Evolutionary conservation across 2,113 vertebrate species (phyloP), one percentile per base, ranked within the genome.

Genomic region (Zosterops borbonicus): DNA sequence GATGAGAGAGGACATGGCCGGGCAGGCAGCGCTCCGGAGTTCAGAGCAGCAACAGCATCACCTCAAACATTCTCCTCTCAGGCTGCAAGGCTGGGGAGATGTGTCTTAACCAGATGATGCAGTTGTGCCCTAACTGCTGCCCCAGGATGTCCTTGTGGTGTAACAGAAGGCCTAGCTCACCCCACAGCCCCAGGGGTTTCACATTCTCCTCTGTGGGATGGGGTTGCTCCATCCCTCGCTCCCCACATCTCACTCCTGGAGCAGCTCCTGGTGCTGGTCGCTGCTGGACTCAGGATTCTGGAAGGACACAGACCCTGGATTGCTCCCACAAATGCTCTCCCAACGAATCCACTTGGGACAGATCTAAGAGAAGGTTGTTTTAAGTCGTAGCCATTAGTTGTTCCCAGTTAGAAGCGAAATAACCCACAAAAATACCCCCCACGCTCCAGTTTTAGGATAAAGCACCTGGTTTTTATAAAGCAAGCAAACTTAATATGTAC

Each of bases 381-480:
- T 31, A 78, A 85, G 46, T 58, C 55, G 84, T 86, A 58, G 46
- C 60, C 53, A 0, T 63, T 46, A 55, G 25, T 68, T 3, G 33
- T 92, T 59, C 83, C 56, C 44, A 75, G 73, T 78, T 78, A 93
- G 87, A 92, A 89, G 59, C 11, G 3, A 76, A 83, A 31, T 24
- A 19, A 74, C 50, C 78, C 75, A 50, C 33, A 5, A 79, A 83
- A 85, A 27, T 24, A 2, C 59, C 63, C 84, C 67, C 80, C 89
- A 56, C 11, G 1, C 46, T 82, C 59, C 2, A 41, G 29, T 89
- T 91, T 92, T 75, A 87, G 80, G 60, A 27, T 79, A 59, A 78
- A 92, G 50, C 79, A 80, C 59, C 39, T 60, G 85, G 28, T 94
- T 93, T 93, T 89, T 94, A 83, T 91, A 91, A 78, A 82, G 88